Conservation (phyloP, 1,140 invertebrate species). For the Hylyphantes graminicola region DNA sequence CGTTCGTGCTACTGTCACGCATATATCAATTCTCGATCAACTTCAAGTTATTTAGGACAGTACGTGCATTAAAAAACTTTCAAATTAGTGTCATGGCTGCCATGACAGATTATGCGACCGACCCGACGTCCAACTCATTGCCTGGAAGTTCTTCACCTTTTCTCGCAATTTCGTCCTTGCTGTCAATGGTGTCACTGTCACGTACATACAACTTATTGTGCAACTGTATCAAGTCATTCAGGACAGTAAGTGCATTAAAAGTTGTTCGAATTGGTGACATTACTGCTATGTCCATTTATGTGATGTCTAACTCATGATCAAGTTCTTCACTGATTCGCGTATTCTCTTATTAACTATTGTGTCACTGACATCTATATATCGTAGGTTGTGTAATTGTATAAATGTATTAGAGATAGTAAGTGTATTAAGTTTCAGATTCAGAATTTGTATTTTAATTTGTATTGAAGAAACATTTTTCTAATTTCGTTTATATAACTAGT, state of each 20-base stretch:
- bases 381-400: no score
- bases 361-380: no score
- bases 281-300: not conserved
- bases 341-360: not conserved
- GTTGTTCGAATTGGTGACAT: not conserved
- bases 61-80: no score
- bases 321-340: not conserved
- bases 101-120: not conserved
- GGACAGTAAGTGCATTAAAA: not conserved
- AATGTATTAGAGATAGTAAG: no score
- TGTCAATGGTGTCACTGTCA: conserved; percentile 17
- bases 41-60: not conserved
- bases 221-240: conserved; percentile 16
- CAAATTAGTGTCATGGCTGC: not conserved
- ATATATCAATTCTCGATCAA: not conserved
- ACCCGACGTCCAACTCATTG: conserved; percentile 13
- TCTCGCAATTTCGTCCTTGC: conserved; percentile 19
- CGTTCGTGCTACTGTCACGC: not conserved
- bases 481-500: no score
- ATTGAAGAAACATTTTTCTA: no score
- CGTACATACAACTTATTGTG: conserved; percentile 18
- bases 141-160: conserved; percentile 31
- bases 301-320: conserved; percentile 2
- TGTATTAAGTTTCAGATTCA: no score
- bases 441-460: no score